Percentiles rank a stretch among this genome's conserved stretches.
phyloP scores from a whole-genome alignment of 2,113 vertebrate species.

The Gnathonemus longibarbis region DNA sequence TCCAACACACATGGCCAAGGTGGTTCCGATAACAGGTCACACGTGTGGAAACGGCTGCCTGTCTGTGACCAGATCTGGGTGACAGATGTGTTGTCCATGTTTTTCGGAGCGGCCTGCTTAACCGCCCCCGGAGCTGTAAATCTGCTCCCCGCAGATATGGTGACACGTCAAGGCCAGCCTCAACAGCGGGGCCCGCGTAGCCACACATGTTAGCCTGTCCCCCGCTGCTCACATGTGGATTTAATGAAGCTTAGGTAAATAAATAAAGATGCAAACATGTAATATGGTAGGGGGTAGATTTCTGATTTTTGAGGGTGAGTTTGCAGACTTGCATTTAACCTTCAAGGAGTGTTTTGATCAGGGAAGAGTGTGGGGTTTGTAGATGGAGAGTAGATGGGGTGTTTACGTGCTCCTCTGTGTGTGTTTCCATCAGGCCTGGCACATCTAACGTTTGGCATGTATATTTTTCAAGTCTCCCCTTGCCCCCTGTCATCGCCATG shows the following conservation, averaged over 20 bases:
- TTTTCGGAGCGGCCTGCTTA: not conserved
- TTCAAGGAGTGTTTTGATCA: not conserved
- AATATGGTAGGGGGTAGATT: not conserved
- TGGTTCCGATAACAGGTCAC: not conserved
- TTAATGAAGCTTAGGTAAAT: constrained; percentile 6
- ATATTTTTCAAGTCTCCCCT: not conserved
- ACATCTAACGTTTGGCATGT: not conserved
- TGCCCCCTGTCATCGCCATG: not conserved
- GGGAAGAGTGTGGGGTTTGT: not conserved
- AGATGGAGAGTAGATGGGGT: not conserved
- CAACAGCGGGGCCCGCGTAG: not conserved
- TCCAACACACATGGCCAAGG: not conserved
- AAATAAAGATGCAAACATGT: not conserved
- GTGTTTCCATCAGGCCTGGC: not conserved
- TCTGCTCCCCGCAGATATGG: not conserved
- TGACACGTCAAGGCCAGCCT: not conserved
- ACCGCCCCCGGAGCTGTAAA: not conserved
- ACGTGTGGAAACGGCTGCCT: not conserved
- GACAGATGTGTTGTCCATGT: not conserved
- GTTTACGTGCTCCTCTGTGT: not conserved
- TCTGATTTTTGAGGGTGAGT: not conserved
- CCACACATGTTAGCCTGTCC: not conserved
- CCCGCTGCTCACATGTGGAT: not conserved
- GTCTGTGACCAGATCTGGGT: not conserved
- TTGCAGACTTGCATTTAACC: constrained; percentile 11